These are phyloP conservation scores for Semotilus atromaculatus DNA, from an alignment of 2,797 vertebrate genomes.

Conservation along the genomic window DNA sequence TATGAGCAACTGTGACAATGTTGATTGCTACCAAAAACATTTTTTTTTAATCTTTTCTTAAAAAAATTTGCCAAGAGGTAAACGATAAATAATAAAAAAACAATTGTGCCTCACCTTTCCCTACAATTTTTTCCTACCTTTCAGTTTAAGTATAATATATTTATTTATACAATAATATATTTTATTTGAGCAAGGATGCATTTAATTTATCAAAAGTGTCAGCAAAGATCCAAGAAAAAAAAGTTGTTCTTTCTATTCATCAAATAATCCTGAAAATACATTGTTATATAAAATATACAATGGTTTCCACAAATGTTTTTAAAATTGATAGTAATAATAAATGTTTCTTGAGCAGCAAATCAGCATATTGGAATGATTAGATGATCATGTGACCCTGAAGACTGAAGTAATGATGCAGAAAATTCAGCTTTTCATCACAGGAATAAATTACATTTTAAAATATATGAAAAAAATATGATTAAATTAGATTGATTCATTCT, in stretches of 20 bases:
- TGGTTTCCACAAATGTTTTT: too few relatives aligned
- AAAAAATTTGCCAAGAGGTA: neutral
- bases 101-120: neutral
- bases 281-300: too few relatives aligned
- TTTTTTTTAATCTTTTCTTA: neutral
- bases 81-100: neutral
- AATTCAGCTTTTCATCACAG: neutral
- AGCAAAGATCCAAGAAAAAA: neutral
- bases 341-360: neutral
- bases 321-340: too few relatives aligned
- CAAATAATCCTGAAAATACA: neutral
- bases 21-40: neutral
- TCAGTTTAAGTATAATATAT: too few relatives aligned
- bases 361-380: neutral
- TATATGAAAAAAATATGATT: neutral
- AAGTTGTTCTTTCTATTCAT: neutral
- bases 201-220: neutral
- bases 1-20: neutral
- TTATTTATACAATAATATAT: neutral
- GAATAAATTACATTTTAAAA: neutral
- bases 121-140: neutral
- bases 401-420: neutral
- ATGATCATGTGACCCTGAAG: neutral
- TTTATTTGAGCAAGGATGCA: neutral
- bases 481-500: neutral